A percentile compares a stretch with the other conserved stretches of the same genome.
These are phyloP conservation scores for Graptemys geographica DNA, from an alignment of 2,797 vertebrate species.

Conservation along the genomic window DNA sequence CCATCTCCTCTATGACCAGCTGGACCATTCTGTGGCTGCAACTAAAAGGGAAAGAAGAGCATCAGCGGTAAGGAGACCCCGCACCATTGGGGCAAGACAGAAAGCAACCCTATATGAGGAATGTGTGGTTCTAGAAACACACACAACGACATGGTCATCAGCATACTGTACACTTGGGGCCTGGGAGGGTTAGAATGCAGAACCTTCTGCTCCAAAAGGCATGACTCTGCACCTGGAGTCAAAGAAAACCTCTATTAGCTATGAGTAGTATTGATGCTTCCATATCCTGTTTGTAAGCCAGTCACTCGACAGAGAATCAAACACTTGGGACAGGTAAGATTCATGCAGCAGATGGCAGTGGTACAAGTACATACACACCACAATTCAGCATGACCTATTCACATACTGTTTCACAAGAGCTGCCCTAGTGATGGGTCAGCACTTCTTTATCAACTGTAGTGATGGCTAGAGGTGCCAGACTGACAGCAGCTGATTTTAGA, in stretches of 20 bases:
- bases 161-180: neutral
- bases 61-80: conserved; percentile 17
- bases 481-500: neutral
- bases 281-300: neutral
- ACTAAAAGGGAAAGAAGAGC: conserved; percentile 68
- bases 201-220: neutral
- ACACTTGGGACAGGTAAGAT: neutral
- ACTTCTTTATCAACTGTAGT: neutral
- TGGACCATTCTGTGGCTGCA: conserved; percentile 82
- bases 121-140: neutral
- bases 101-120: neutral
- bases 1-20: conserved; percentile 71
- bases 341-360: neutral
- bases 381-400: neutral
- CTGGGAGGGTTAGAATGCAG: rapidly evolving
- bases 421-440: neutral
- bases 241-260: neutral
- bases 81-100: neutral
- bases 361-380: neutral
- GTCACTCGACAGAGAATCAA: neutral
- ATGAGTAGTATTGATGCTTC: neutral
- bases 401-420: neutral
- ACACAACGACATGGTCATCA: neutral
- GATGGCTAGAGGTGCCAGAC: neutral
- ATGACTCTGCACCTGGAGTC: neutral